Percentiles rank a stretch among this genome's conserved stretches.
Evolutionary conservation across 1,140 invertebrate genomes (phyloP).

Genomic region (Ctenoplectra terminalis): DNA sequence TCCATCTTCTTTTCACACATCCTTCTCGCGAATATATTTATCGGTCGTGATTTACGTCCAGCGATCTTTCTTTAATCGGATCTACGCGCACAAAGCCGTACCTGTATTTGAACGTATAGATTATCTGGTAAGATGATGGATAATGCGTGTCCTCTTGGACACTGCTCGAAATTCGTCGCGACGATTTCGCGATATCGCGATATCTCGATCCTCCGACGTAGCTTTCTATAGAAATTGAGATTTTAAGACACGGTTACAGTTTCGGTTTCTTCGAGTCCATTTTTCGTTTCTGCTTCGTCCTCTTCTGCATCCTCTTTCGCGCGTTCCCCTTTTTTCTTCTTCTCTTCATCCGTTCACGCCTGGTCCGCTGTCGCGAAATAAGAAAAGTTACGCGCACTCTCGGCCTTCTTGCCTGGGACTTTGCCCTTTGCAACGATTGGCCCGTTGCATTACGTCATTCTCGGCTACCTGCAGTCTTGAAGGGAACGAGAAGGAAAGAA

Average conservation of each 20-base stretch:
- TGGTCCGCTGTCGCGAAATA: background rate
- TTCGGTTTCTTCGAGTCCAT: background rate
- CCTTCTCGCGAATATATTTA: slow-evolving; percentile 33
- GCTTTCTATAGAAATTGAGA: too few species aligned
- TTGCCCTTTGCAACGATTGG: slow-evolving; percentile 52
- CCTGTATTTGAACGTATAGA: background rate
- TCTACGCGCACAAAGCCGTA: slow-evolving; percentile 20
- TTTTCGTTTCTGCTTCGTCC: too few species aligned
- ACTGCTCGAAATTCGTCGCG: too few species aligned
- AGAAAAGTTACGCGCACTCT: slow-evolving; percentile 11
- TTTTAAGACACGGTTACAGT: background rate
- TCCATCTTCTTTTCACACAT: slow-evolving; percentile 15
- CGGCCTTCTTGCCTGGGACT: slow-evolving; percentile 12
- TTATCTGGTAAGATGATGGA: slow-evolving; percentile 4
- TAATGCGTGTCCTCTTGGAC: too few species aligned
- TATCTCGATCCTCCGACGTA: too few species aligned
- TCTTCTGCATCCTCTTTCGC: background rate
- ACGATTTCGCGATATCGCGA: too few species aligned
- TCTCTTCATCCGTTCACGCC: background rate
- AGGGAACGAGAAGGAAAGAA: slow-evolving; percentile 2
- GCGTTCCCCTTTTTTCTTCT: too few species aligned
- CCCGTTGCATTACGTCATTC: slow-evolving; percentile 59
- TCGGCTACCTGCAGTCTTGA: slow-evolving; percentile 46
- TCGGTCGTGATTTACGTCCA: slow-evolving; percentile 51
- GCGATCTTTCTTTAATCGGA: slow-evolving; percentile 26